Percentiles rank a stretch among this genome's conserved stretches.
Evolutionary conservation across 2,888 invertebrate genomes (phyloP).

Genomic region (Drosophila suboccidentalis): DNA sequence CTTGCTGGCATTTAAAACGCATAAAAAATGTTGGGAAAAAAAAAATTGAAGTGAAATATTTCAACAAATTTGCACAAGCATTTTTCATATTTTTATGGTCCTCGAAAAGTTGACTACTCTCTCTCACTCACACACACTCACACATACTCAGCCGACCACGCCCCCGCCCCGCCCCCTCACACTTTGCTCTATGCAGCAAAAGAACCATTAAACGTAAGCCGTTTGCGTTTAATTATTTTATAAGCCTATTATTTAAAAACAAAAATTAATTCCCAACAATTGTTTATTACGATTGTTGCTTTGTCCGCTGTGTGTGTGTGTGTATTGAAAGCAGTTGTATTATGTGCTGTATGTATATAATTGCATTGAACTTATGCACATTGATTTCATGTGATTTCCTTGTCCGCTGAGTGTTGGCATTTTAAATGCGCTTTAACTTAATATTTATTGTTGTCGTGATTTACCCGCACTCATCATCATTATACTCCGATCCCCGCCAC

Average conservation of each 20-base stretch:
- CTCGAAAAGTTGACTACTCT: constrained; percentile 42
- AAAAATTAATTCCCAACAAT: constrained; percentile 67
- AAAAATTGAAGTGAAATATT: constrained; percentile 41
- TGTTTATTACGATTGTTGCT: constrained; percentile 59
- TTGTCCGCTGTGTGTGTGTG: constrained; percentile 21
- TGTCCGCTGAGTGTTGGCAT: constrained; percentile 56
- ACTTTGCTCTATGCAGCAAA: background rate
- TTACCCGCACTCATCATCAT: constrained; percentile 57
- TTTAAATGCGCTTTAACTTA: constrained; percentile 75
- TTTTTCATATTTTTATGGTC: constrained; percentile 52
- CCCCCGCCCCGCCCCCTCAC: background rate
- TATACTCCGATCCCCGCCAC: background rate
- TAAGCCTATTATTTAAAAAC: constrained; percentile 74
- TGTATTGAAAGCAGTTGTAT: background rate
- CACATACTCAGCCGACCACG: background rate
- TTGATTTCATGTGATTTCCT: constrained; percentile 62
- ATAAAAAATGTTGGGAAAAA: constrained; percentile 27
- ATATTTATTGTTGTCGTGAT: constrained; percentile 77
- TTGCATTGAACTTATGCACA: constrained; percentile 61
- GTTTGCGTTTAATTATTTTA: constrained; percentile 69
- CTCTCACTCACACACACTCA: background rate
- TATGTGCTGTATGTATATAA: constrained; percentile 27
- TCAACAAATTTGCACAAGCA: constrained; percentile 48
- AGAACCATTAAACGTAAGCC: constrained; percentile 51
- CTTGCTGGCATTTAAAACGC: constrained; percentile 25